phyloP scores from a whole-genome alignment of 2,797 vertebrate genomes.

The Tenualosa thibaudeaui region DNA sequence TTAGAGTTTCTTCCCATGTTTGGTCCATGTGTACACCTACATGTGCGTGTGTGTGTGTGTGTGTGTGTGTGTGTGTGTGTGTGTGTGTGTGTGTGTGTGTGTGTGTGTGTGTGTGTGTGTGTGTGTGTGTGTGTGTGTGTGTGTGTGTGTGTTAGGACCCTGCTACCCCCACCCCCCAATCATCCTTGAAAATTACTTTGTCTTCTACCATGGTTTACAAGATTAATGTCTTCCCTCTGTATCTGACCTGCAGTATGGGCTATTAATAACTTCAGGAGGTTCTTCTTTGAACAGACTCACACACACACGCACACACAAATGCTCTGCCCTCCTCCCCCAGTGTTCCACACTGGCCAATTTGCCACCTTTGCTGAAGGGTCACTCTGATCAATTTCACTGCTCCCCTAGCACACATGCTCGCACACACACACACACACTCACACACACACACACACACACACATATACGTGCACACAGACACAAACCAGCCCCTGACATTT shows the following conservation, averaged over 20 bases:
- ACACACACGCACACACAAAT: background rate
- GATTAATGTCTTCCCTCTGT: conserved; percentile 69
- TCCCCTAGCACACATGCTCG: background rate
- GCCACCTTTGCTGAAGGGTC: conserved; percentile 34
- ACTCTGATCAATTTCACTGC: conserved; percentile 41
- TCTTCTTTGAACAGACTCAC: conserved; percentile 46
- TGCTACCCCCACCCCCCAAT: conserved; percentile 59
- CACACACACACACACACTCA: background rate
- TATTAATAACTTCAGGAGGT: conserved; percentile 63
- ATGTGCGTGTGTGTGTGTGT: conserved; percentile 34
- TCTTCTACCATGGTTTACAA: conserved; percentile 63
- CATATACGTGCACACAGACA: conserved; percentile 22
- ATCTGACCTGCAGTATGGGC: conserved; percentile 55
- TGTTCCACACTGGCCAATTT: conserved; percentile 43
- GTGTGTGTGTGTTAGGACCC: conserved; percentile 40
- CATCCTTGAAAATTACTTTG: conserved; percentile 58
- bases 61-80: conserved; percentile 33
- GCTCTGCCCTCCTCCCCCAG: background rate
- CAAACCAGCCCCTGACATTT: conserved; percentile 21
- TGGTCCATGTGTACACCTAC: too few species aligned
- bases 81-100: conserved; percentile 24
- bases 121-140: conserved; percentile 32
- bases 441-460: conserved; percentile 22
- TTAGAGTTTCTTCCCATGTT: too few species aligned
- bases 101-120: conserved; percentile 35